phyloP scores from a whole-genome alignment of 2,888 invertebrate genomes.

The Synanthedon tipuliformis region DNA sequence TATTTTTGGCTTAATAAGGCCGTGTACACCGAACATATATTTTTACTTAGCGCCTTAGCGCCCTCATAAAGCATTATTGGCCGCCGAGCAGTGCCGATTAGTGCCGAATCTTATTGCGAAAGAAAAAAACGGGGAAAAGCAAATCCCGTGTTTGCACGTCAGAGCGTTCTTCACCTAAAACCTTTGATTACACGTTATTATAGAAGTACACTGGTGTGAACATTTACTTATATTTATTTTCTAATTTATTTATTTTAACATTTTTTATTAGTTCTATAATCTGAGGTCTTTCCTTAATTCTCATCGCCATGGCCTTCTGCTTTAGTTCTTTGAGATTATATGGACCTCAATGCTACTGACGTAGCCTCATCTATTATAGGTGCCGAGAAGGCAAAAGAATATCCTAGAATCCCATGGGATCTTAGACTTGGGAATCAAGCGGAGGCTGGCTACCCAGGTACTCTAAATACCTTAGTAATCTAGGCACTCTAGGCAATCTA shows the following conservation, averaged over 20 bases:
- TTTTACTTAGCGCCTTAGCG: not conserved
- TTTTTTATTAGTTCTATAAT: too few relatives aligned
- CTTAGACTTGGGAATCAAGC: too few relatives aligned
- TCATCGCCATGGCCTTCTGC: too few relatives aligned
- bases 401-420: too few relatives aligned
- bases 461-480: too few relatives aligned
- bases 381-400: too few relatives aligned
- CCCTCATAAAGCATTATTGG: not conserved
- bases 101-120: constrained; percentile 8
- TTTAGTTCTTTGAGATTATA: too few relatives aligned
- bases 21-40: not conserved
- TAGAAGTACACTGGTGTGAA: constrained; percentile 9
- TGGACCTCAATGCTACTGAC: too few relatives aligned
- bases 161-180: constrained; percentile 10
- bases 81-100: constrained; percentile 6
- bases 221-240: not conserved
- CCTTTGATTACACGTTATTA: constrained; percentile 9
- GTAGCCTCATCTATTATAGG: too few relatives aligned
- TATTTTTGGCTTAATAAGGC: not conserved
- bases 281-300: too few relatives aligned
- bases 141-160: constrained; percentile 2
- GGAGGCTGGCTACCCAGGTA: too few relatives aligned
- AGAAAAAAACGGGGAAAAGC: constrained; percentile 3
- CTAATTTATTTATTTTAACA: not conserved
- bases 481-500: too few relatives aligned